phyloP scores from a whole-genome alignment of 1,140 invertebrate genomes.

The Lordiphosa mommai region DNA sequence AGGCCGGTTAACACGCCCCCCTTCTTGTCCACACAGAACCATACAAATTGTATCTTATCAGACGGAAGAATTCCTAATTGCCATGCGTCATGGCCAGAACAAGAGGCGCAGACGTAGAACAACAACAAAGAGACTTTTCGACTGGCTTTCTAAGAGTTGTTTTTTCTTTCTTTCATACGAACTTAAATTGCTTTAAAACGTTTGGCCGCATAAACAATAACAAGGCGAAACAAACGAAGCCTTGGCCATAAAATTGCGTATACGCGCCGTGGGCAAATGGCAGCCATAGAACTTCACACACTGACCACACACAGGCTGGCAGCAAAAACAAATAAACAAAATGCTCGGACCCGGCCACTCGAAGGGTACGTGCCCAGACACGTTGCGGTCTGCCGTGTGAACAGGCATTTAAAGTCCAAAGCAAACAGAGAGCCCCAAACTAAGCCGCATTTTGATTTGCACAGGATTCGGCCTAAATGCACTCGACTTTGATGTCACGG shows the following conservation, averaged over 20 bases:
- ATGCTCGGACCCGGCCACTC: conserved; percentile 34
- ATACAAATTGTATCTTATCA: conserved; percentile 58
- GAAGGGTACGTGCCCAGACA: conserved; percentile 54
- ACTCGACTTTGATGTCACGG: conserved; percentile 45
- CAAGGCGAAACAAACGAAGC: conserved; percentile 34
- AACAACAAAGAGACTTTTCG: conserved; percentile 1
- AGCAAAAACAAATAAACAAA: conserved; percentile 64
- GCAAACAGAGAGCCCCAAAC: conserved; percentile 32
- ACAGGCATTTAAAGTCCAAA: conserved; percentile 20
- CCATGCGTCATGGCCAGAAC: conserved; percentile 53
- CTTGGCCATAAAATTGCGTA: conserved; percentile 59
- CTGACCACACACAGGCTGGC: background rate
- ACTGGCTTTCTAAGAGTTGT: conserved; percentile 46
- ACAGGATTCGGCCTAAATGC: conserved; percentile 24
- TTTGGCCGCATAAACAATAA: conserved; percentile 41
- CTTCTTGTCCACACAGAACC: background rate
- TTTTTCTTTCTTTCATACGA: background rate
- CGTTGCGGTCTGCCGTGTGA: conserved; percentile 31
- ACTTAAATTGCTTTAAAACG: conserved; percentile 57
- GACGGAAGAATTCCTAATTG: conserved; percentile 54
- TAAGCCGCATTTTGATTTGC: conserved; percentile 61
- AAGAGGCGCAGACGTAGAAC: background rate
- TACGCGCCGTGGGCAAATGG: conserved; percentile 36
- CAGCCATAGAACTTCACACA: conserved; percentile 30
- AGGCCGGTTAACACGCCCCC: conserved; percentile 2